Evolutionary conservation across 2,797 vertebrate species (phyloP), one percentile per base, ranked within the genome.

Genomic region (Hoplostethus mediterraneus): DNA sequence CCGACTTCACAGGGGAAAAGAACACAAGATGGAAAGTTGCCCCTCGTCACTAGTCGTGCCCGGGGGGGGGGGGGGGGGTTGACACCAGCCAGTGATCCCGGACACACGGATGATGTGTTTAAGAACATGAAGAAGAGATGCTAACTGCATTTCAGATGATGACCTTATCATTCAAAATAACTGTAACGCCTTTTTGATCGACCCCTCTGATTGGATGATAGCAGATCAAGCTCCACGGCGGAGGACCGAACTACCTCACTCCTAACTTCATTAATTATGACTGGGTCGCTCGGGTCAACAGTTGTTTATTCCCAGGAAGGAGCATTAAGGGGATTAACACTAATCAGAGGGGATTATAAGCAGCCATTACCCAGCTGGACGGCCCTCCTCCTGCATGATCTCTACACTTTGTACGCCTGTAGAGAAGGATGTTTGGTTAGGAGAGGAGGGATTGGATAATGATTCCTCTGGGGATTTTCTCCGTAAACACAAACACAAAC

Each of bases 261-360:
- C 78, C 64, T 80, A 80, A 83, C 82, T 91, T 87, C 76, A 89
- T 92, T 90, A 81, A 92, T 93, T 87, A 86, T 59, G 73, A 79
- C 64, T 0, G 16, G 90, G 93, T 91, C 87, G 79, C 78, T 57
- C 12, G 49, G 92, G 91, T 93, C 90, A 90, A 85, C 83, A 80
- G 89, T 85, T 91, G 87, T 90, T 90, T 90, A 85, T 81, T 84
- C 81, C 82, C 85, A 81, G 88, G 88, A 92, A 91, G 80, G 80
- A 49, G 73, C 84, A 91, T 87, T 87, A 89, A 82, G 49, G 77
- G 87, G 91, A 92, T 93, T 89, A 91, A 75, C 70, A 51, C 84
- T 91, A 93, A 93, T 94, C 90, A 87, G 82, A 75, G 70, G 87
- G 89, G 88, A 87, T 93, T 93, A 88, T 85, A 84, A 86, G 63